A percentile compares a stretch with the other conserved stretches of the same genome.
Evolutionary conservation across 2,888 invertebrate species (phyloP).

Genomic region (Stenichneumon culpator): DNA sequence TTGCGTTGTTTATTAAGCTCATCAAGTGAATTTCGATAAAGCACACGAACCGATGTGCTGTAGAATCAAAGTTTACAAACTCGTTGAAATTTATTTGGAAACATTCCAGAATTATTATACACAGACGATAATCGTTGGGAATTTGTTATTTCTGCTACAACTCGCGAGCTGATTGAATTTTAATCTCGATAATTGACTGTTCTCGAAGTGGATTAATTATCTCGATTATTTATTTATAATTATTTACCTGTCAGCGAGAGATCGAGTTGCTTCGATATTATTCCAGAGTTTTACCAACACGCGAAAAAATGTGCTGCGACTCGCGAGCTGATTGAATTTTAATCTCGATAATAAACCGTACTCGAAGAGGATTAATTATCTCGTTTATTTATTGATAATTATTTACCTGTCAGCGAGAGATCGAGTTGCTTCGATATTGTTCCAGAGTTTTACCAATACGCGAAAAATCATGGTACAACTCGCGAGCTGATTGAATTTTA

Average conservation of each 20-base stretch:
- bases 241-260: slow-evolving; percentile 35
- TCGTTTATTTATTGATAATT: background rate
- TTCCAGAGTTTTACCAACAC: slow-evolving; percentile 34
- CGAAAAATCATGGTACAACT: too few species aligned
- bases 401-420: slow-evolving; percentile 38
- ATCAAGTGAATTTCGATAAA: slow-evolving; percentile 75
- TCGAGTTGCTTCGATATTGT: slow-evolving; percentile 17
- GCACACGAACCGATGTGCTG: slow-evolving; percentile 64
- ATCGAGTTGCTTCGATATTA: slow-evolving; percentile 13
- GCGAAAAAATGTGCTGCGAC: too few species aligned
- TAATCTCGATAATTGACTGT: background rate
- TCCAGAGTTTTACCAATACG: slow-evolving; percentile 29
- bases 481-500: background rate
- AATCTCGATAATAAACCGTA: background rate
- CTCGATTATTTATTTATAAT: background rate
- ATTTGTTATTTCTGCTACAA: slow-evolving; percentile 11
- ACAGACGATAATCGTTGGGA: slow-evolving; percentile 13
- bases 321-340: background rate
- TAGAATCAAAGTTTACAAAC: slow-evolving; percentile 78
- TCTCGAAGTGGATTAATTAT: background rate
- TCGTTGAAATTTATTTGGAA: slow-evolving; percentile 63
- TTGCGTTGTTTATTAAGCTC: slow-evolving; percentile 79
- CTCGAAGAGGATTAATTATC: background rate
- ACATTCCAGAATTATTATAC: slow-evolving; percentile 52
- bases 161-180: background rate